Base-by-base conservation (phyloP, 2,113 vertebrate genomes). In the Mixornis gularis region DNA sequence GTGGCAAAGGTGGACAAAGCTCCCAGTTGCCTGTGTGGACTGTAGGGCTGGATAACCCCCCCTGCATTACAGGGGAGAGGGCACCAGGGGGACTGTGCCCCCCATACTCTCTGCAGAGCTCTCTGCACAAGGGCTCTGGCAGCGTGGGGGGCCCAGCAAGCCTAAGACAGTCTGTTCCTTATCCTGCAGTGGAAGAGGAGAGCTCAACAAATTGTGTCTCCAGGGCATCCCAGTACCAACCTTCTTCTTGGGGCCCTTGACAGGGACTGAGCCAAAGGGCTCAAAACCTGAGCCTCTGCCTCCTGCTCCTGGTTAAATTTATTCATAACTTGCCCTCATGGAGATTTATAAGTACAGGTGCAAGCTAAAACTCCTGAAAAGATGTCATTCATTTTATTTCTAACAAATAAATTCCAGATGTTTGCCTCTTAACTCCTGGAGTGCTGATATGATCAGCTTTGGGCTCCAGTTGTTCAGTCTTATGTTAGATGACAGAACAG, bases 321-420 rank as follows among this genome's bases (percentile, higher is more conserved):
- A 73, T 93, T 94, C 68, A 73, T 82, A 66, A 63, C 63, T 65
- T 93, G 51, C 40, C 30, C 25, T 95, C 11, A 5, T 56, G 44
- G 84, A 82, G 87, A 80, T 92, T 87, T 89, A 7, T 73, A 94
- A 73, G 44, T 91, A 74, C 91, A 94, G 91, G 87, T 94, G 81
- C 68, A 89, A 80, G 85, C 34, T 89, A 52, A 79, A 85, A 52
- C 48, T 85, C 63, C 36, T 96, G 81, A 78, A 94, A 70, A 91
- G 40, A 68, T 79, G 64, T 74, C 22, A 87, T 85, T 92, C 20
- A 71, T 83, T 93, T 89, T 69, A 49, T 64, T 93, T 89, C 64
- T 70, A 77, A 92, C 43, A 93, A 87, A 94, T 91, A 59, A 44
- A 38, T 83, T 91, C 89, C 95, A 95, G 79, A 89, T 96, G 95